Evolutionary conservation across 2,797 vertebrate species (phyloP).

Genomic region (Rhinatrema bivittatum): DNA sequence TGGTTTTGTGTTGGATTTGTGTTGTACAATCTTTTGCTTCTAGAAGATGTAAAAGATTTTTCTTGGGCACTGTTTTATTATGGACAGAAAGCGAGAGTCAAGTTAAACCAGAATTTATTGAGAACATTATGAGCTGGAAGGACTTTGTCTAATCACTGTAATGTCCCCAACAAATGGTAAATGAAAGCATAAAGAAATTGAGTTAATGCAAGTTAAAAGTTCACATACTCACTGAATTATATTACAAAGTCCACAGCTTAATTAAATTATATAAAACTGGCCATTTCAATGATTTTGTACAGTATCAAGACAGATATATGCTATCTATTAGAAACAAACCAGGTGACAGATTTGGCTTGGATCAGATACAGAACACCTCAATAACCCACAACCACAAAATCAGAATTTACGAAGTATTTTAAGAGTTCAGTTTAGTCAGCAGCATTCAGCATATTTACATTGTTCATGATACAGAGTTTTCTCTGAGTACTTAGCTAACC

Average conservation of each 20-base stretch:
- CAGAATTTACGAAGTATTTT: no score
- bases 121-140: constrained; percentile 66
- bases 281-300: constrained; percentile 50
- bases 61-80: constrained; percentile 52
- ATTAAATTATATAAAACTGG: constrained; percentile 64
- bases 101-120: constrained; percentile 72
- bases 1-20: constrained; percentile 29
- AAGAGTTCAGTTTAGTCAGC: constrained; percentile 12
- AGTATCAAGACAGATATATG: constrained; percentile 30
- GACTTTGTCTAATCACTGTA: constrained; percentile 65
- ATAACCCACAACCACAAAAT: constrained; percentile 25
- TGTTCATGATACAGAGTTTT: constrained; percentile 20
- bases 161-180: constrained; percentile 72
- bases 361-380: constrained; percentile 25
- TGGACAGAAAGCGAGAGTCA: constrained; percentile 62
- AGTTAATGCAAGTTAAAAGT: constrained; percentile 71
- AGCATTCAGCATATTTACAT: constrained; percentile 19
- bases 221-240: constrained; percentile 65
- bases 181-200: constrained; percentile 73
- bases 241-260: constrained; percentile 59
- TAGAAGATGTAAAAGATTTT: constrained; percentile 35
- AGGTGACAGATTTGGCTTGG: constrained; percentile 34
- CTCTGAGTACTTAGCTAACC: constrained; percentile 7
- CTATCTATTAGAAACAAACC: constrained; percentile 29
- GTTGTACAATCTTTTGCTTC: constrained; percentile 12